Base-by-base conservation (phyloP, 2,113 vertebrate genomes). In the Xenotilapia leptura region DNA sequence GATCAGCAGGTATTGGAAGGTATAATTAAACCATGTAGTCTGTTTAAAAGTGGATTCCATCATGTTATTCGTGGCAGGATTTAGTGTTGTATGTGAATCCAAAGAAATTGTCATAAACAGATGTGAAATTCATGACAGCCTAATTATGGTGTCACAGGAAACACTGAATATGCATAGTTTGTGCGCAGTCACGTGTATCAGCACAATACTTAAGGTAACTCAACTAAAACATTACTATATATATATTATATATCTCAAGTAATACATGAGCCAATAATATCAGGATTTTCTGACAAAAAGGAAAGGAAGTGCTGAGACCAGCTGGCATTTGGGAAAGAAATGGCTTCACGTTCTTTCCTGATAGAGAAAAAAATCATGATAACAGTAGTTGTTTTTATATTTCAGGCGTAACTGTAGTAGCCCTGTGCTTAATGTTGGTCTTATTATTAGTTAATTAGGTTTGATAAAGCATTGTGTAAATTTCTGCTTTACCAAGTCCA, bases 1-100 rank as follows among this genome's bases (percentile, higher is more conserved):
- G 56, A 83, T 68, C 81, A 85, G 54, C 15, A 11, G 79, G 17
- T 79, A 70, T n/a, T 13, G 7, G 19, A 55, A 84, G 15, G 11
- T 85, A 68, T 83, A 80, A 93, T 90, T 89, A 90, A 87, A 89
- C 62, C 8, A 60, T 77, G 73, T 65, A 83, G 12, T 88, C 40
- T 82, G 82, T 86, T 90, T 1, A 47, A 73, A 84, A 87, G 13
- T 11, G 19, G 45, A 85, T 82, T 86, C 73, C 40, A 11, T 80
- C 21, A 36, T 58, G 83, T 80, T 65, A 70, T 58, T 88, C 85
- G 19, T 45, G 42, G 33, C 38, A 79, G 15, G 54, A 2, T 80
- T 83, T 53, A 88, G 62, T 77, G 82, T 47, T 45, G 49, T 55
- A 15, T 21, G 45, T 80, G 80, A 53, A 75, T 56, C 73, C 60